Evolutionary conservation across 2,888 invertebrate genomes (phyloP).

Genomic region (Ypsolopha scabrella): DNA sequence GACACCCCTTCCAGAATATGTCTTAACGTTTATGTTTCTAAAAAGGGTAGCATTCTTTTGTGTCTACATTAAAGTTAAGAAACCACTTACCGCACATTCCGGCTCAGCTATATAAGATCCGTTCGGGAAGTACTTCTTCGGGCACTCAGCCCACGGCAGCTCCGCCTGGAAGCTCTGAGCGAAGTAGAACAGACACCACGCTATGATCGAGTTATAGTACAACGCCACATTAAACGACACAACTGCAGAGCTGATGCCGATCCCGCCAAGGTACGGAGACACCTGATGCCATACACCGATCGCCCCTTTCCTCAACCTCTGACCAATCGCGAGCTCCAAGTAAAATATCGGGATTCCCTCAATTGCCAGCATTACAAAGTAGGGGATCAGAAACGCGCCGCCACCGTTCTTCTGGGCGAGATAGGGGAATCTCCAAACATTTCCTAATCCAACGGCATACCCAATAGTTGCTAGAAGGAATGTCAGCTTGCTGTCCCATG

Average conservation of each 20-base stretch:
- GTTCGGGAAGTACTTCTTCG: conserved; percentile 83
- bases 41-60: not conserved
- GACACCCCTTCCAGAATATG: too few relatives aligned
- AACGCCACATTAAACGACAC: conserved; percentile 97
- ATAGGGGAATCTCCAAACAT: conserved; percentile 96
- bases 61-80: not conserved
- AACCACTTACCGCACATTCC: conserved; percentile 82
- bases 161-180: conserved; percentile 93
- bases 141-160: conserved; percentile 93
- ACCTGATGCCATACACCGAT: conserved; percentile 97
- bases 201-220: conserved; percentile 98
- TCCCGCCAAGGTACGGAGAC: conserved; percentile 88
- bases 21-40: too few relatives aligned
- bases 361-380: conserved; percentile 93
- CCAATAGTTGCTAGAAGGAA: conserved; percentile 94
- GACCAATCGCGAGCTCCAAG: conserved; percentile 95
- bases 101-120: conserved; percentile 84
- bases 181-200: conserved; percentile 97
- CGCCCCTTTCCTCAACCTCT: conserved; percentile 91
- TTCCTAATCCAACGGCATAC: conserved; percentile 94
- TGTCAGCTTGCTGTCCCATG: conserved; percentile 94
- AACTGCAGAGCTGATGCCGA: conserved; percentile 94
- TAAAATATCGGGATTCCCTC: conserved; percentile 98
- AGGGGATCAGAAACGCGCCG: conserved; percentile 97
- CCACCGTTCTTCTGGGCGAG: conserved; percentile 95